Base-by-base conservation (phyloP, 64 coral and sea anemone species). In the Stichodactyla mertensii region DNA sequence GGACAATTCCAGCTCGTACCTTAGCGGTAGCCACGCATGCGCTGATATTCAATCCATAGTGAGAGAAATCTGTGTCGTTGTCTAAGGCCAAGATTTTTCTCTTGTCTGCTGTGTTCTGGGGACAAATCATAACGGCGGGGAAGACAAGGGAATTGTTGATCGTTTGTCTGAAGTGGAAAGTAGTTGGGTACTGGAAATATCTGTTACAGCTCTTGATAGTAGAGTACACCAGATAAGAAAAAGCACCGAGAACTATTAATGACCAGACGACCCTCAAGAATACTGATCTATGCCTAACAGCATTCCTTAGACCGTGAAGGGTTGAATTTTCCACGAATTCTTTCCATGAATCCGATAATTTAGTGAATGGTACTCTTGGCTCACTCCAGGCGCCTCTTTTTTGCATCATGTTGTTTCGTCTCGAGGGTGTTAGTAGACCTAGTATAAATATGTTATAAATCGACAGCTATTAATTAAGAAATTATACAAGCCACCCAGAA, bases 21-120 rank as follows among this genome's bases (percentile, higher is more conserved):
- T 54, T 55, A 6, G 90, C 90, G 19, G 93, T 95, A 8, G 87
- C 87, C 56, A 54, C 64, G 69, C 93, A 95, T 16, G 90, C 87
- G 27, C 89, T 95, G 64, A 92, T 82, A 19, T 95, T 92, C n/a
- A 95, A 87, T 4, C 57, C 55, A 55, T 95, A 86, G 0, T 86
- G 4, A 52, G 13, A 14, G 82, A 95, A 52, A 11, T 56, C 5
- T 19, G 26, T 15, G 84, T 80, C 78, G n/a, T 45, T 54, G 52
- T 80, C 78, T 19, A 9, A 15, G 16, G 78, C 52, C 2, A 53
- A 80, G 14, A 80, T 16, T 54, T 54, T 80, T 7, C 53, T 27
- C 45, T 80, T 80, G 52, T 80, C 78, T 18, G 78, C 78, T 2
- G 10, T 53, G 52, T 80, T 90, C 12, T 61, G 55, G 0, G 89